Base-by-base conservation (phyloP, 1,140 invertebrate genomes). In the Pygmarrhopalites habei region DNA sequence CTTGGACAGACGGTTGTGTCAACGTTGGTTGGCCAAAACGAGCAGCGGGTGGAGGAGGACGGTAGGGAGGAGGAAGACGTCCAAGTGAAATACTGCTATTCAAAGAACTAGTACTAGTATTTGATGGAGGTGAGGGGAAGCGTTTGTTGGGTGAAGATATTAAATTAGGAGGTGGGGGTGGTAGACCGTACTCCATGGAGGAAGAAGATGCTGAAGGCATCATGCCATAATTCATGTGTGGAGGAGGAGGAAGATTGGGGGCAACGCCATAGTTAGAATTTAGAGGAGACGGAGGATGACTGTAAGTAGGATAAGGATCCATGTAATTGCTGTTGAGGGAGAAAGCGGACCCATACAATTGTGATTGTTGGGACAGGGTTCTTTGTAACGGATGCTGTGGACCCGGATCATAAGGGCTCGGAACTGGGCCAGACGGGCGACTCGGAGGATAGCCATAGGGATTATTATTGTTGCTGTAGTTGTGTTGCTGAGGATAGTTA, bases 21-120 rank as follows among this genome's bases (percentile, higher is more conserved):
- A 19, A 4, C 21, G 53, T 2, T 56, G 46, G 17, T 29, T 55
- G 46, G 26, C 52, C 49, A 26, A 59, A 46, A 43, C 63, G 64
- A 28, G 67, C 64, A 32, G 63, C 64, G 25, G 63, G 64, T 1
- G 67, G 64, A 29, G 67, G 67, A 28, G 67, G 63, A n/a, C 60
- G 14, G 21, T 65, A 69, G 0, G 67, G 64, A 46, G 67, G 67
- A 35, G 67, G 63, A n/a, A 65, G 47, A 14, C 49, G 41, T 10
- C 51, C 46, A 57, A 25, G 5, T n/a, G 32, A 41, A 25, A 47
- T 43, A 44, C 52, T 53, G 52, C 52, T 61, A 56, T 44, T 62
- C 23, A 57, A 43, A 35, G 5, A 7, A 35, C 32, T 35, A 43
- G 25, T 60, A 46, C 55, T 51, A 53, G 35, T 52, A 58, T 57